These are phyloP conservation scores for Cololabis saira DNA, from an alignment of 2,113 vertebrate species.

Conservation along the genomic window DNA sequence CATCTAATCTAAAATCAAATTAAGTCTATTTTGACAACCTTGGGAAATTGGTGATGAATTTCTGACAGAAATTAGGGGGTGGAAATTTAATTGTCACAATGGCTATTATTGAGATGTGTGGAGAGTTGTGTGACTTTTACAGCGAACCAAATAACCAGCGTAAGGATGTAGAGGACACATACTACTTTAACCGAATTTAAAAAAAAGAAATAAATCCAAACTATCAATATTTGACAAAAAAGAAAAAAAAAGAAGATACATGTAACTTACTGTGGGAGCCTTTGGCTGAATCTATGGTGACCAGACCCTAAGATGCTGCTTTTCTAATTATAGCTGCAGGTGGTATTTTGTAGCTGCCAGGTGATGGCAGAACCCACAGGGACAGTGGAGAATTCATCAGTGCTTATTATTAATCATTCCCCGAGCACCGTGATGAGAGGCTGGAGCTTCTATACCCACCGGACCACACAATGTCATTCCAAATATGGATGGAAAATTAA, in stretches of 20 bases:
- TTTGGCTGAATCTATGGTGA: conserved; percentile 59
- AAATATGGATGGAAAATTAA: conserved; percentile 76
- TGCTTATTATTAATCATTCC: conserved; percentile 83
- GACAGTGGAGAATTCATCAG: conserved; percentile 80
- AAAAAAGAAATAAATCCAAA: too few relatives aligned
- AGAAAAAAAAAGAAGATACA: background rate
- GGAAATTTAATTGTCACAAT: conserved; percentile 88
- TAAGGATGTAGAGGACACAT: conserved; percentile 14
- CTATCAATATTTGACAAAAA: background rate
- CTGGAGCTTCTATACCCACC: conserved; percentile 73
- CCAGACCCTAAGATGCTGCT: conserved; percentile 72
- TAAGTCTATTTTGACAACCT: conserved; percentile 81
- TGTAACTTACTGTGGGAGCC: conserved; percentile 42
- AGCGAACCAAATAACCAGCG: conserved; percentile 78
- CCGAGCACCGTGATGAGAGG: conserved; percentile 77
- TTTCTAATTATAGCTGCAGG: conserved; percentile 83
- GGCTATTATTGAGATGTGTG: conserved; percentile 83
- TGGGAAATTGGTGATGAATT: conserved; percentile 72
- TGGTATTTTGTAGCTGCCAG: conserved; percentile 76
- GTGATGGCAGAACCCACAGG: conserved; percentile 76
- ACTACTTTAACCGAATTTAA: background rate
- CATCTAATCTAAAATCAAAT: conserved; percentile 82
- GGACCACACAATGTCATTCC: conserved; percentile 81
- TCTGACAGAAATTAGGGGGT: conserved; percentile 88
- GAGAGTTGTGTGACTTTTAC: conserved; percentile 83